A percentile compares a stretch with the other conserved stretches of the same genome.
Evolutionary conservation across 2,888 invertebrate genomes (phyloP).

Genomic region (Chesias legatella): DNA sequence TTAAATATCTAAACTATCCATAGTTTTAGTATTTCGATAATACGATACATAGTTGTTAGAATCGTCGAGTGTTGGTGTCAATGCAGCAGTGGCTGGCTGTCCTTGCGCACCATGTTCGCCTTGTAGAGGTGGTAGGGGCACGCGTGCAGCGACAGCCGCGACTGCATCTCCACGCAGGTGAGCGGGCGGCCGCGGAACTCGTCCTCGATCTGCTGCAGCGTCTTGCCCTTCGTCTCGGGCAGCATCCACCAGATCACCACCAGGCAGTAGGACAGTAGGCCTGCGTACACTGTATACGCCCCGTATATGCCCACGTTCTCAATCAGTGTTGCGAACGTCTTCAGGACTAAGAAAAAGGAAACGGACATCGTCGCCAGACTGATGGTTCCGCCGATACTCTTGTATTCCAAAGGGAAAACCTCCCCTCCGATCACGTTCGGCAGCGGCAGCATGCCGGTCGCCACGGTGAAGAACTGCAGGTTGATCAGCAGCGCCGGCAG

Average conservation of each 20-base stretch:
- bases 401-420: slow-evolving; percentile 81
- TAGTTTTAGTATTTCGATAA: no score
- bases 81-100: slow-evolving; percentile 41
- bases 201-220: slow-evolving; percentile 83
- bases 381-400: slow-evolving; percentile 82
- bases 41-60: no score
- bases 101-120: slow-evolving; percentile 44
- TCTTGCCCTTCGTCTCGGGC: slow-evolving; percentile 84
- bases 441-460: slow-evolving; percentile 81
- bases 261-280: slow-evolving; percentile 70
- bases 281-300: slow-evolving; percentile 80
- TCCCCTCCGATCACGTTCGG: slow-evolving; percentile 87
- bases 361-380: slow-evolving; percentile 78
- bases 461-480: slow-evolving; percentile 76
- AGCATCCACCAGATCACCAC: slow-evolving; percentile 75
- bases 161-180: slow-evolving; percentile 43
- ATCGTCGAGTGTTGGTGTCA: no score
- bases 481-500: slow-evolving; percentile 71
- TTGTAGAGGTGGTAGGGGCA: slow-evolving; percentile 47
- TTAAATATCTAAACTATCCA: no score
- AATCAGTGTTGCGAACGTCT: slow-evolving; percentile 79
- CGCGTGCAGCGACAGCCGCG: slow-evolving; percentile 43
- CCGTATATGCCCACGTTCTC: slow-evolving; percentile 71
- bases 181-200: slow-evolving; percentile 60
- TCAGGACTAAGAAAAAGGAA: slow-evolving; percentile 81